Conservation (phyloP, 2,113 vertebrate species). For the Lophura nycthemera region DNA sequence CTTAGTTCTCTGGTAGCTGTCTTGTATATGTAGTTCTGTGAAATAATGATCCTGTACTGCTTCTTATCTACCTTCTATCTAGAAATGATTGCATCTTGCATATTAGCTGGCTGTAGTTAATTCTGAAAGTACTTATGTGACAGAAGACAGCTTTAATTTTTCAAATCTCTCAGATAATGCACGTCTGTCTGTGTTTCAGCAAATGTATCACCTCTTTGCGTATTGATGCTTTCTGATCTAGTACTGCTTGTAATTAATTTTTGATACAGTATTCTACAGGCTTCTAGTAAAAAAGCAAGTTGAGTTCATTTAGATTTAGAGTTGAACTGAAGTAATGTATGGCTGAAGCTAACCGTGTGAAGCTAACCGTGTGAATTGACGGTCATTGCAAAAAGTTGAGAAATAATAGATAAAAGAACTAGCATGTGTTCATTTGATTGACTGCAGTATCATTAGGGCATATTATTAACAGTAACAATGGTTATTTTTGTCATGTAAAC, state of each 20-base stretch:
- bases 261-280: slow-evolving; percentile 23
- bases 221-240: slow-evolving; percentile 48
- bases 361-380: too few relatives aligned
- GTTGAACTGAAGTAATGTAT: not conserved
- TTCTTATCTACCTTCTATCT: not conserved
- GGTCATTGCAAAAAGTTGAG: not conserved
- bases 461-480: not conserved
- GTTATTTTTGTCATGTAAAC: not conserved
- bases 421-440: not conserved
- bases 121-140: slow-evolving; percentile 24
- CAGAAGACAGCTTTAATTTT: slow-evolving; percentile 56
- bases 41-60: not conserved
- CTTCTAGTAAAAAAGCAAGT: not conserved
- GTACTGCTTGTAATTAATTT: slow-evolving; percentile 41
- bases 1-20: not conserved
- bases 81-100: not conserved
- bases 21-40: not conserved
- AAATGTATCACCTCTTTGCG: slow-evolving; percentile 34
- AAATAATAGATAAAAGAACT: not conserved
- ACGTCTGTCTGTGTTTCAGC: slow-evolving; percentile 47
- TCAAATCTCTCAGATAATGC: slow-evolving; percentile 53
- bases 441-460: not conserved
- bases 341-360: not conserved
- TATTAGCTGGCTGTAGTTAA: slow-evolving; percentile 37
- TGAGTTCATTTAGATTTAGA: not conserved